A percentile compares a stretch with the other conserved stretches of the same genome.
Evolutionary conservation across 92 coral and sea anemone genomes (phyloP).

Genomic region (Parazoanthus darwini): DNA sequence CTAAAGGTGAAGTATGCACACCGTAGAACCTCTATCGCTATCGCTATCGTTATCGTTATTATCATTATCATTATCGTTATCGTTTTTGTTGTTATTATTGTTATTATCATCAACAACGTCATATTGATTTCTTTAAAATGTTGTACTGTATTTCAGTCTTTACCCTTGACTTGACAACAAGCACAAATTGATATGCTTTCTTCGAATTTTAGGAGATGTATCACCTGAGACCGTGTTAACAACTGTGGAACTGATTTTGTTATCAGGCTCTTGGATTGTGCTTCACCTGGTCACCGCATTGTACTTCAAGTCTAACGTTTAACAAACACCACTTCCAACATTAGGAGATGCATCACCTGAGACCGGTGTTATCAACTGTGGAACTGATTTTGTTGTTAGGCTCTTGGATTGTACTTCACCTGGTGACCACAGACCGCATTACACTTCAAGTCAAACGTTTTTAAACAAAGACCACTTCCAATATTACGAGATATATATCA

Average conservation of each 20-base stretch:
- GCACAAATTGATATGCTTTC: too few relatives aligned
- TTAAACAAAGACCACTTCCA: too few relatives aligned
- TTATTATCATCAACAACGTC: too few relatives aligned
- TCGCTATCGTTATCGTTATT: too few relatives aligned
- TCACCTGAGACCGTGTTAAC: too few relatives aligned
- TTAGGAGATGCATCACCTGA: neutral
- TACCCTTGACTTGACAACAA: too few relatives aligned
- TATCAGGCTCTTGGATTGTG: neutral
- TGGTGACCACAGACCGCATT: neutral
- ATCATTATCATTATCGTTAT: too few relatives aligned
- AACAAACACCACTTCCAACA: neutral
- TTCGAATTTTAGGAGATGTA: too few relatives aligned
- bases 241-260: neutral
- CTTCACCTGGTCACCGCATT: neutral
- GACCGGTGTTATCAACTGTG: neutral
- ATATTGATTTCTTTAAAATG: too few relatives aligned
- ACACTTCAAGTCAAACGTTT: neutral
- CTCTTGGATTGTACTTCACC: neutral
- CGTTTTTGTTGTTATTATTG: too few relatives aligned
- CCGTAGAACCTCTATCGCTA: too few relatives aligned
- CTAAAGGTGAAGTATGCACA: neutral
- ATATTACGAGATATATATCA: neutral
- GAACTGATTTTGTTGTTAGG: neutral
- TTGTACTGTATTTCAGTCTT: too few relatives aligned
- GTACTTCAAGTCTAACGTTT: conserved; percentile 2